A percentile compares a stretch with the other conserved stretches of the same genome.
phyloP scores from a whole-genome alignment of 2,888 invertebrate species.

The Synergus gifuensis region DNA sequence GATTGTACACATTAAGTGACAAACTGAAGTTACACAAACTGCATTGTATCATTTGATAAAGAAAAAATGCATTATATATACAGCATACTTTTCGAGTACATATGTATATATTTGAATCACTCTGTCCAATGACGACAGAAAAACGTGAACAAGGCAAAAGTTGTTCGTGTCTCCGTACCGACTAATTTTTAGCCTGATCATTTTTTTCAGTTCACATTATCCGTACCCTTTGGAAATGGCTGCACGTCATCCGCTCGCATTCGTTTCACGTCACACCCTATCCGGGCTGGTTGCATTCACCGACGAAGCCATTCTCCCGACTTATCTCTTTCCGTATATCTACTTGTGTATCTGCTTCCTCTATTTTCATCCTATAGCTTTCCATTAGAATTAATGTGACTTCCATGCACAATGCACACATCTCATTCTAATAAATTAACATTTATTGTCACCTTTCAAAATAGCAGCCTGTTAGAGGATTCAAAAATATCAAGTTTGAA shows the following conservation, averaged over 20 bases:
- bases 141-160: background rate
- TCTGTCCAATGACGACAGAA: background rate
- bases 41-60: background rate
- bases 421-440: background rate
- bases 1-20: too few species aligned
- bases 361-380: conserved; percentile 45
- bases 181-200: conserved; percentile 42
- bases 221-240: conserved; percentile 65
- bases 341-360: conserved; percentile 49
- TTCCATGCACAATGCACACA: background rate
- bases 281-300: conserved; percentile 55
- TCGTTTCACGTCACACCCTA: conserved; percentile 62
- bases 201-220: conserved; percentile 55
- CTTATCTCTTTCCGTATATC: conserved; percentile 49
- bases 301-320: conserved; percentile 54
- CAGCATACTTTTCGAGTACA: too few species aligned
- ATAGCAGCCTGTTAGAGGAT: background rate
- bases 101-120: conserved; percentile 3
- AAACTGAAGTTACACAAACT: too few species aligned
- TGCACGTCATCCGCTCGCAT: conserved; percentile 53
- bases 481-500: background rate
- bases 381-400: conserved; percentile 13
- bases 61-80: background rate
- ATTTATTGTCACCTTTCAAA: background rate
- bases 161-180: conserved; percentile 7